Base-by-base conservation (phyloP, 2,888 invertebrate species). In the Drosophila formosana region DNA sequence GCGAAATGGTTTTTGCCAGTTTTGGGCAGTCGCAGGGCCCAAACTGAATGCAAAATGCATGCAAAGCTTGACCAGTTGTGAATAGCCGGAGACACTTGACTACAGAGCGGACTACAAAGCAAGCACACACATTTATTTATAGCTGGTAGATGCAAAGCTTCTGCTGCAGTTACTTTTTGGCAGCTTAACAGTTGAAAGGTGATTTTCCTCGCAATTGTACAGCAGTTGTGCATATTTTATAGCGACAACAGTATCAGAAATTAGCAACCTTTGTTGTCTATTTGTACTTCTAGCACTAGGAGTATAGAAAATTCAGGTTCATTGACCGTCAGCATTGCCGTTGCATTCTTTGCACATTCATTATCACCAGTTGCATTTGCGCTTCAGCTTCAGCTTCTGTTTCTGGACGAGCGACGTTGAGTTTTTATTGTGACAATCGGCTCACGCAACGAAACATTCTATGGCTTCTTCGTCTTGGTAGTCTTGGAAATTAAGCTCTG, bases 11-110 rank as follows among this genome's bases (percentile, higher is more conserved):
- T 72, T 66, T 56, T 73, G 72, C 45, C 65, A 18, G 18, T 18
- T 18, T 18, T 18, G 46, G 68, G 37, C 41, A 45, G 34, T 34
- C 41, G 46, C 51, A 45, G 47, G 13, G 52, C n/a, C 53, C 67
- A 55, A 78, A 82, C 71, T 86, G 69, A 75, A 84, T 72, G 72
- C 72, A 66, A 72, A 80, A 69, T 75, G 72, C 66, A 76, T 66
- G 62, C 26, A 61, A 56, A 55, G 53, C 51, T 41, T 18, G 41
- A 50, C 41, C 56, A 37, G 53, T 43, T 58, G 39, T 55, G 50
- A 64, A 64, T 56, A 45, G 32, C 28, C 25, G 8, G 2, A 37
- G 23, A 28, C 18, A 51, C 30, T 60, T 70, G 50, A 39, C 61
- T 58, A 66, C 39, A 66, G 41, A 9, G 9, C 26, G 13, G 53